A percentile compares a stretch with the other conserved stretches of the same genome.
These are phyloP conservation scores for Megaceryle alcyon DNA, from an alignment of 2,797 vertebrate species.

Conservation along the genomic window DNA sequence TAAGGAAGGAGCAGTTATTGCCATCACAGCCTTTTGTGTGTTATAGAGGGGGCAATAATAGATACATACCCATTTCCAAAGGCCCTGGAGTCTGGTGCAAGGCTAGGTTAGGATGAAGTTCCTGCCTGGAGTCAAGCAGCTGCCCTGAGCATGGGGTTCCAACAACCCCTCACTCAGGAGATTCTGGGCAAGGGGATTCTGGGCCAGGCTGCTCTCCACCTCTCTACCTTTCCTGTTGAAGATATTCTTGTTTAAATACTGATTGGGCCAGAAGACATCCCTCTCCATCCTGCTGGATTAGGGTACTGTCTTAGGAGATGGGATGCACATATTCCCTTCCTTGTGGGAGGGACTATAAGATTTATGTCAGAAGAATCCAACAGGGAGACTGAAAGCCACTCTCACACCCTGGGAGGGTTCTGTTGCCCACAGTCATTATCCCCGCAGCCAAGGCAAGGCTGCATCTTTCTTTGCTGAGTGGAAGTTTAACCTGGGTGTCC, in stretches of 20 bases:
- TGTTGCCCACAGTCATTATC: not conserved
- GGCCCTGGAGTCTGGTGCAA: not conserved
- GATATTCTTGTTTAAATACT: not conserved
- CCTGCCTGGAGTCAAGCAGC: not conserved
- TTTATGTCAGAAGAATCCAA: not conserved
- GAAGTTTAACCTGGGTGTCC: not conserved
- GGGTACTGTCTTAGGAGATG: not conserved
- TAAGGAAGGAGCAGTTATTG: not conserved
- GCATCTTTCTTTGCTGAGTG: not conserved
- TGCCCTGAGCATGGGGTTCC: not conserved
- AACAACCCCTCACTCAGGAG: not conserved
- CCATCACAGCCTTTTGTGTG: not conserved
- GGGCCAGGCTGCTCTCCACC: not conserved
- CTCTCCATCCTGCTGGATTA: not conserved
- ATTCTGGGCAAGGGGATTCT: not conserved
- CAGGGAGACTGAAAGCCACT: not conserved
- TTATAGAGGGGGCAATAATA: not conserved
- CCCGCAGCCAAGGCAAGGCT: not conserved
- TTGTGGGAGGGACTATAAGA: not conserved
- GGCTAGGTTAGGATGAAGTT: not conserved
- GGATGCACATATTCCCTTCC: not conserved
- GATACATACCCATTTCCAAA: not conserved
- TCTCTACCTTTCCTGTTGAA: not conserved
- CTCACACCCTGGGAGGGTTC: not conserved
- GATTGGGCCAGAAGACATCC: not conserved